Evolutionary conservation across 2,888 invertebrate species (phyloP).

Genomic region (Lycophotia porphyrea): DNA sequence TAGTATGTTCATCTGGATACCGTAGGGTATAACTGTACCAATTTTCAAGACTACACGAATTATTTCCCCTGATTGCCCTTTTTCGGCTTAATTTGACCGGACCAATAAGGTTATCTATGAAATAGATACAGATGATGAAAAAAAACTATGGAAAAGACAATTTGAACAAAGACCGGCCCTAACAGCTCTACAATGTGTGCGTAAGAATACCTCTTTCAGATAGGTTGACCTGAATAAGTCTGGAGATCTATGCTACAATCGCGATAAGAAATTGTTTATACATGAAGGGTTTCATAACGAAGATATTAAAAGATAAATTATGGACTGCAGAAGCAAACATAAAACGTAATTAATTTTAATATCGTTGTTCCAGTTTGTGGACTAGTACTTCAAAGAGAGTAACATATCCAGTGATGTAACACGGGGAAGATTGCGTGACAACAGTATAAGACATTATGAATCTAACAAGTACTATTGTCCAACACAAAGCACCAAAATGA

Average conservation of each 20-base stretch:
- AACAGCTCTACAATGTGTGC: conserved; percentile 54
- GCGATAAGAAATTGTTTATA: conserved; percentile 57
- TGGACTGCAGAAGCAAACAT: conserved; percentile 28
- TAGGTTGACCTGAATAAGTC: conserved; percentile 60
- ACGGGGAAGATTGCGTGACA: not conserved
- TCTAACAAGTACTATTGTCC: conserved; percentile 43
- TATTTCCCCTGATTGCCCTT: no score
- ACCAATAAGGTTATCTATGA: conserved; percentile 49
- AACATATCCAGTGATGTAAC: conserved; percentile 20
- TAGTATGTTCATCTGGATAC: no score
- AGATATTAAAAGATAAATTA: conserved; percentile 46
- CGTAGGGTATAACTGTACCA: no score
- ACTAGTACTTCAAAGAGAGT: conserved; percentile 5
- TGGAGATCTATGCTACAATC: conserved; percentile 57
- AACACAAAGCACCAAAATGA: conserved; percentile 52
- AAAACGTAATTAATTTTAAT: conserved; percentile 40
- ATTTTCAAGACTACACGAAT: no score
- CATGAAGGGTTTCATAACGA: conserved; percentile 36
- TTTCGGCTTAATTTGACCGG: no score
- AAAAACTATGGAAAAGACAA: not conserved
- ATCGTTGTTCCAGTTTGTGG: conserved; percentile 20
- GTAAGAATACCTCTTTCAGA: conserved; percentile 56
- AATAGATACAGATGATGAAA: not conserved
- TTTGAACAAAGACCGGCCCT: conserved; percentile 17
- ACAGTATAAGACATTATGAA: conserved; percentile 15